These are phyloP conservation scores for Lycaena phlaeas DNA, from an alignment of 2,888 invertebrate species.

Conservation along the genomic window DNA sequence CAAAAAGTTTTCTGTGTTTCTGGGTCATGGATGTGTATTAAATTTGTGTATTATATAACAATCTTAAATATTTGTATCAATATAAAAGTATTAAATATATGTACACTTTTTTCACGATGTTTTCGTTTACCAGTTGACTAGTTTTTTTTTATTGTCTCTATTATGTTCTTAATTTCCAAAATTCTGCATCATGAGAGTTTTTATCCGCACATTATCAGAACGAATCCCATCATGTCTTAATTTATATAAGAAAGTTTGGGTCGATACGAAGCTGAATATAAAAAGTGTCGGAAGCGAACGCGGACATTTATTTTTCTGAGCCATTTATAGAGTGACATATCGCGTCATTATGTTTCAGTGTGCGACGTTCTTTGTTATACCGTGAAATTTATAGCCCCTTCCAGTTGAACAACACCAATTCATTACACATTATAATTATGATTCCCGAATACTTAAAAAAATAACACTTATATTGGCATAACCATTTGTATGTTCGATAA, in stretches of 20 bases:
- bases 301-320: constrained; percentile 26
- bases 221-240: constrained; percentile 6
- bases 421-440: background rate
- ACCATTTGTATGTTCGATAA: too few relatives aligned
- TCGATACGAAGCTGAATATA: constrained; percentile 9
- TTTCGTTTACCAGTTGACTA: too few relatives aligned
- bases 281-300: constrained; percentile 19
- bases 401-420: background rate
- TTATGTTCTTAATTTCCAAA: too few relatives aligned
- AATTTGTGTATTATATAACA: too few relatives aligned
- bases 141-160: too few relatives aligned
- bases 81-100: too few relatives aligned
- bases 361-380: constrained; percentile 14
- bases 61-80: too few relatives aligned
- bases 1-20: too few relatives aligned
- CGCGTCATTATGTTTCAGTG: constrained; percentile 22
- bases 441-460: background rate
- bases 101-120: too few relatives aligned
- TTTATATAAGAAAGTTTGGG: background rate
- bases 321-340: constrained; percentile 27
- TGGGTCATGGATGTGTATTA: too few relatives aligned
- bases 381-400: constrained; percentile 15
- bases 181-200: background rate
- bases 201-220: constrained; percentile 5
- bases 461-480: too few relatives aligned